These are phyloP conservation scores for Argopecten irradians DNA, from an alignment of 1,140 invertebrate genomes.

Conservation along the genomic window DNA sequence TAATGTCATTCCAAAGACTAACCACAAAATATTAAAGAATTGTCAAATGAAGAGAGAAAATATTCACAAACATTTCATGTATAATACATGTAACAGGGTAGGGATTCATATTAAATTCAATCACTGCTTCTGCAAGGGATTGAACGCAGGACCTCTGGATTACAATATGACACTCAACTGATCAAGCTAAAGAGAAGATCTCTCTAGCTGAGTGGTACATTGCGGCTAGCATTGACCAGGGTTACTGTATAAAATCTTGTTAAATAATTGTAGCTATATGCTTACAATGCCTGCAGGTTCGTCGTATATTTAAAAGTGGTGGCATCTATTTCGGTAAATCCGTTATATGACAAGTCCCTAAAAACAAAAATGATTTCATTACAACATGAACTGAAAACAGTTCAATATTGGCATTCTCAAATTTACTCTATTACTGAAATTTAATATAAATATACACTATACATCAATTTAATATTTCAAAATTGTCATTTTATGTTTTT, in stretches of 20 bases:
- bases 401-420: too few species aligned
- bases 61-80: neutral
- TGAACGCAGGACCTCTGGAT: neutral
- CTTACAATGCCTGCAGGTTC: slow-evolving; percentile 43
- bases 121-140: too few species aligned
- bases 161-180: neutral
- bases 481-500: too few species aligned
- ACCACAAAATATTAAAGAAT: too few species aligned
- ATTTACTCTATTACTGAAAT: too few species aligned
- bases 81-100: neutral
- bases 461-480: too few species aligned
- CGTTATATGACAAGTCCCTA: slow-evolving; percentile 34
- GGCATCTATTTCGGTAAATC: slow-evolving; percentile 20
- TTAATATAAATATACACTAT: too few species aligned
- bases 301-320: slow-evolving; percentile 30
- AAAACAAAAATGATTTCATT: slow-evolving; percentile 27
- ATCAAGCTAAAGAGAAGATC: too few species aligned
- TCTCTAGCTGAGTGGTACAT: too few species aligned
- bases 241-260: too few species aligned
- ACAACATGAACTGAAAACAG: neutral
- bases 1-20: too few species aligned
- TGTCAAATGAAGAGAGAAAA: neutral
- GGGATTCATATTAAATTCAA: neutral
- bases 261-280: neutral
- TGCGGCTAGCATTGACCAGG: neutral